phyloP scores from a whole-genome alignment of 2,113 vertebrate genomes.

The Tautogolabrus adspersus region DNA sequence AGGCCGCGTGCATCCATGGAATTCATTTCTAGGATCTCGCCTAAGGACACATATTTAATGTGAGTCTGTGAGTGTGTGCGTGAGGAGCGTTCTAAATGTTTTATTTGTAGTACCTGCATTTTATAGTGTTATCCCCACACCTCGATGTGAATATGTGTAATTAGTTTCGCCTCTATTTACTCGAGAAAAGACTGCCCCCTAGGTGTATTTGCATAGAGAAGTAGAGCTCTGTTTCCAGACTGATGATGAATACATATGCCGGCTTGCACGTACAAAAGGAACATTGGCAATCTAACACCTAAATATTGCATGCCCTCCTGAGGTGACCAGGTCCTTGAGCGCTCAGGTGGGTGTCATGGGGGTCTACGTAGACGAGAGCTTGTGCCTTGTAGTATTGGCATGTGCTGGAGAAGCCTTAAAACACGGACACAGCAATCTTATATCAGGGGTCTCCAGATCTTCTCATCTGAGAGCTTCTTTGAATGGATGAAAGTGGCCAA shows the following conservation, averaged over 20 bases:
- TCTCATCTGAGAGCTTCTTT: no score
- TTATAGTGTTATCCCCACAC: neutral
- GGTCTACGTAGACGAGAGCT: no score
- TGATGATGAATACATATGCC: neutral
- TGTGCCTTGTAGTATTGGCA: no score
- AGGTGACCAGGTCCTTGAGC: neutral
- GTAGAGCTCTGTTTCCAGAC: neutral
- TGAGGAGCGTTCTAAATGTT: neutral
- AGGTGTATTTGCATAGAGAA: neutral
- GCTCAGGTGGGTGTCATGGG: no score
- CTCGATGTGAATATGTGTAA: conserved; percentile 8
- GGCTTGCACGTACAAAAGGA: neutral
- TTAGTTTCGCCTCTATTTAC: neutral
- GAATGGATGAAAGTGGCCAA: no score
- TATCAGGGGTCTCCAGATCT: no score
- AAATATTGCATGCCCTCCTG: neutral
- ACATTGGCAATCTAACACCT: neutral
- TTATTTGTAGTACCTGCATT: neutral
- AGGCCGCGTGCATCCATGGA: neutral
- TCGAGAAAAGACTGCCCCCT: neutral
- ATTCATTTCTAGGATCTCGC: conserved; percentile 13
- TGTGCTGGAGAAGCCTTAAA: no score
- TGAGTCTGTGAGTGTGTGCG: neutral
- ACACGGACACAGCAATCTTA: no score
- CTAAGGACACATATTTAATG: conserved; percentile 13